Evolutionary conservation across 2,113 vertebrate genomes (phyloP).

Genomic region (Uria lomvia): DNA sequence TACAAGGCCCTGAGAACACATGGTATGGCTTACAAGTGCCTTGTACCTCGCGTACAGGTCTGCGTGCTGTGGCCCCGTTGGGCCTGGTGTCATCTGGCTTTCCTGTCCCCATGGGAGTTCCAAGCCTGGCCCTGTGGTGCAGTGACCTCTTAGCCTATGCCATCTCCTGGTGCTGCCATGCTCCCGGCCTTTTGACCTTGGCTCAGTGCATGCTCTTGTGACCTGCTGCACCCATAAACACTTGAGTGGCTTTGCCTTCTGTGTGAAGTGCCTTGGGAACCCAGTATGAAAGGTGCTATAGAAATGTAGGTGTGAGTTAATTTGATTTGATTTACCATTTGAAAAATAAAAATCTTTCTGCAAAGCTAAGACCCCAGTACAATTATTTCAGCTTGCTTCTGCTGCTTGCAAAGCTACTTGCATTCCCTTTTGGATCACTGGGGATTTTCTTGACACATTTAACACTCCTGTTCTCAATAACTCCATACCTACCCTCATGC

Average conservation of each 20-base stretch:
- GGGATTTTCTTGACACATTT: constrained; percentile 65
- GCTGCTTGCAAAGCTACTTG: constrained; percentile 44
- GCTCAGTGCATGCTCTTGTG: neutral
- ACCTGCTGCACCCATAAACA: neutral
- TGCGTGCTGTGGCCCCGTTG: neutral
- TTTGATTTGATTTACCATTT: constrained; percentile 50
- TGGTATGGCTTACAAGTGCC: neutral
- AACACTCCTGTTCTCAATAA: constrained; percentile 40
- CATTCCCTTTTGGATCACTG: constrained; percentile 46
- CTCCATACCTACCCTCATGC: neutral
- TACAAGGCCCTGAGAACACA: neutral
- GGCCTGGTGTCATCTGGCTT: neutral
- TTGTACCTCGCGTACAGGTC: rapidly evolving
- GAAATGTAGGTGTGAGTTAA: constrained; percentile 21
- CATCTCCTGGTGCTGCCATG: neutral
- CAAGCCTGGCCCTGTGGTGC: neutral
- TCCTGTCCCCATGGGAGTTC: rapidly evolving
- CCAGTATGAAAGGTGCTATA: neutral
- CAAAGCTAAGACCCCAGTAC: constrained; percentile 13
- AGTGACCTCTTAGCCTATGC: neutral
- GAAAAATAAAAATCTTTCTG: constrained; percentile 41
- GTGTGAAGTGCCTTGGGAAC: neutral
- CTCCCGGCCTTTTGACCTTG: neutral
- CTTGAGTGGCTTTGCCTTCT: neutral
- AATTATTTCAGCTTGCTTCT: constrained; percentile 37